Conservation (phyloP, 2,888 invertebrate species). For the Volucella inflata region DNA sequence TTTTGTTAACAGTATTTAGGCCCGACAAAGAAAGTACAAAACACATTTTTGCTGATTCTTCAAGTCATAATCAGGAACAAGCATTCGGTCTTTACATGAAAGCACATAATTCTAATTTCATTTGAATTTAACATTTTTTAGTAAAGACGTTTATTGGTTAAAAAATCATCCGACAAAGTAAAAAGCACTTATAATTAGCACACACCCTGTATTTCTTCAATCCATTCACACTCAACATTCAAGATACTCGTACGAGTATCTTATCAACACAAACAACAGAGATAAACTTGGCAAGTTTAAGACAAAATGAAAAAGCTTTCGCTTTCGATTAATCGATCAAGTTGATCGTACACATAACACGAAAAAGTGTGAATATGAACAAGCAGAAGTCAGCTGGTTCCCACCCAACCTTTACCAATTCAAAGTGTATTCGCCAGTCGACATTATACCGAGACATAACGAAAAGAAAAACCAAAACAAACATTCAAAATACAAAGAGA, state of each 20-base stretch:
- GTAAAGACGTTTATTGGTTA: slow-evolving; percentile 42
- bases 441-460: background rate
- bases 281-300: slow-evolving; percentile 3
- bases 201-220: slow-evolving; percentile 9
- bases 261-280: slow-evolving; percentile 18
- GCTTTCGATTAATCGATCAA: slow-evolving; percentile 5
- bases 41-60: too few relatives aligned
- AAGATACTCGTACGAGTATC: background rate
- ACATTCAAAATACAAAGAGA: slow-evolving; percentile 9
- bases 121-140: too few relatives aligned
- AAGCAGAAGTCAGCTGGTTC: background rate
- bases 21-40: too few relatives aligned
- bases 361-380: background rate
- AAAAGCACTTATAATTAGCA: background rate
- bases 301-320: slow-evolving; percentile 28
- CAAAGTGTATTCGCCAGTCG: slow-evolving; percentile 8
- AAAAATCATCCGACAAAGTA: background rate
- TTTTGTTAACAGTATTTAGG: too few relatives aligned
- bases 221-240: background rate
- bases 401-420: background rate
- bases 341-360: background rate
- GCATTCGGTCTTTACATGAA: too few relatives aligned
- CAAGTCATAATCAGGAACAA: too few relatives aligned
- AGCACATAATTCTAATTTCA: too few relatives aligned
- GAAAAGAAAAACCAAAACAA: slow-evolving; percentile 8